Evolutionary conservation across 2,888 invertebrate genomes (phyloP), one percentile per base, ranked within the genome.

Genomic region (Leptopilina drosophilae): DNA sequence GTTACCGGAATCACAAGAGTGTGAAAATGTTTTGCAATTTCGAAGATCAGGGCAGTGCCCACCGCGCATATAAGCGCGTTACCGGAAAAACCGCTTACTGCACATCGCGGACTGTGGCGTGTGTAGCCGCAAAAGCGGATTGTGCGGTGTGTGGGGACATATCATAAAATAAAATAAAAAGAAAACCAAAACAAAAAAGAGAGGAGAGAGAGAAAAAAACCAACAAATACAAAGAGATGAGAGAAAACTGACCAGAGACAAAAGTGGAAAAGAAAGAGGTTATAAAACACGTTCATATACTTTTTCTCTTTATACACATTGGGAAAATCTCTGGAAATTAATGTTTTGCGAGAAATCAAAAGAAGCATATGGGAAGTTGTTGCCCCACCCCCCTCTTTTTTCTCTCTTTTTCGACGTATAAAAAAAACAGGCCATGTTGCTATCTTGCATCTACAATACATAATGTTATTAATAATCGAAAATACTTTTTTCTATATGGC

Each of bases 11-110:
- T 84, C 90, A 90, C 87, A 85, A 88, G 88, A 90, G 90, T 89
- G 90, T 90, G 90, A 90, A 90, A 90, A 90, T 90, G 90, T 90
- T 90, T 90, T 89, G 90, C 90, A 90, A 90, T 90, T 88, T 87
- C 87, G 88, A 90, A 90, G n/a, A 90, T 89, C 88, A 87, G 88
- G 88, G n/a, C n/a, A 89, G 86, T 87, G 87, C 84, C 85, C 85
- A 82, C 78, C 86, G 85, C 81, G 85, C 84, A 84, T 85, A 89
- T n/a, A 89, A 88, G 88, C 87, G 88, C 85, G 88, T 89, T 88
- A 88, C 87, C 84, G 87, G 85, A n/a, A n/a, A 86, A 83, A 84
- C 85, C 81, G 84, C 83, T n/a, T 83, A 82, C 81, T 83, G 83
- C 82, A 84, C 82, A 81, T 85, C 85, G 85, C 85, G 86, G 83